Percentiles rank a stretch among this genome's conserved stretches.
phyloP scores from a whole-genome alignment of 2,888 invertebrate genomes.

The Trichopoda pennipes region DNA sequence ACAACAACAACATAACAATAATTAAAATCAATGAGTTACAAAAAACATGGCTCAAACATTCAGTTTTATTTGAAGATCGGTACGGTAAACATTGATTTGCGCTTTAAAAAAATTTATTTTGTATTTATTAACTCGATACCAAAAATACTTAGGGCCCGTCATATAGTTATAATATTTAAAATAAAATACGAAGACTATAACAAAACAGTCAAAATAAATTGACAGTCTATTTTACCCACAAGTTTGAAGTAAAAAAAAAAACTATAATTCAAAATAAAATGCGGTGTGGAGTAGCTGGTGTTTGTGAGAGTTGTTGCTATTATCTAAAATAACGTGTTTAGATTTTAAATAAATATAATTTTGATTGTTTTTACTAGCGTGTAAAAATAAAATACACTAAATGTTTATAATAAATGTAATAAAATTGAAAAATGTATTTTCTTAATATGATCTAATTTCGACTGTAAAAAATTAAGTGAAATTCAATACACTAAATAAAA shows the following conservation, averaged over 20 bases:
- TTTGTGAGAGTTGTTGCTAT: conserved; percentile 46
- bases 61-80: conserved; percentile 67
- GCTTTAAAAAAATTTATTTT: conserved; percentile 11
- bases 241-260: not conserved
- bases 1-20: not conserved
- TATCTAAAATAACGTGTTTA: conserved; percentile 62
- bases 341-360: conserved; percentile 51
- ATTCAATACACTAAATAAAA: not conserved
- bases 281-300: not conserved
- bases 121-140: conserved; percentile 20
- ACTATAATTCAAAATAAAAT: conserved; percentile 9
- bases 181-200: not conserved
- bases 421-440: too few species aligned
- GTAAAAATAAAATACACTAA: too few species aligned
- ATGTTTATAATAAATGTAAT: too few species aligned
- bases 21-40: conserved; percentile 1
- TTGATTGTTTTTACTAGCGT: not conserved
- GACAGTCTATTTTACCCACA: not conserved
- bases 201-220: not conserved
- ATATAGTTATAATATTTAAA: not conserved
- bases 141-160: conserved; percentile 7
- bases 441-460: not conserved
- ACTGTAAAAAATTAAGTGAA: conserved; percentile 20
- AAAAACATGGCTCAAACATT: conserved; percentile 62
- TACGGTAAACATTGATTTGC: conserved; percentile 57